Conservation (phyloP, 30 jellyfish, hydroid and myxozoan species). For the Aurelia aurita region DNA sequence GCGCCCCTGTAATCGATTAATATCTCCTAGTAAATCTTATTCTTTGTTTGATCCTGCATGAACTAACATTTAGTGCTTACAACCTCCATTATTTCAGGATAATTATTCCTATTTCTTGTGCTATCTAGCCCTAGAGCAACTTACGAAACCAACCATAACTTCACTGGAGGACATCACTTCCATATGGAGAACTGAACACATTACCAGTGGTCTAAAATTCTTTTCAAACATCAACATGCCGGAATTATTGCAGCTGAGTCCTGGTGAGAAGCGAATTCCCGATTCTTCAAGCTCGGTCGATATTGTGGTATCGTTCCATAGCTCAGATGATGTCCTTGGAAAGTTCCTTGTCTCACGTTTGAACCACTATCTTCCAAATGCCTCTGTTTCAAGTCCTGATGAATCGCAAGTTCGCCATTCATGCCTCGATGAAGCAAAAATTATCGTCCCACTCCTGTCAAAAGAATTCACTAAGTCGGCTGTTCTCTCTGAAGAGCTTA, state of each 20-base stretch:
- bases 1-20: too few relatives aligned
- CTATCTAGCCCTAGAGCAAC: constrained; percentile 18
- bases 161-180: constrained; percentile 63
- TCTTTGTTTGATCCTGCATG: too few relatives aligned
- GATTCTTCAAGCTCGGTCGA: neutral
- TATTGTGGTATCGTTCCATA: constrained; percentile 67
- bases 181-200: constrained; percentile 66
- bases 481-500: constrained; percentile 74
- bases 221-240: constrained; percentile 12
- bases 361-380: constrained; percentile 32
- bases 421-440: constrained; percentile 60
- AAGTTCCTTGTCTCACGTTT: constrained; percentile 27
- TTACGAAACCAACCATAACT: constrained; percentile 23
- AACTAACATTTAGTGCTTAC: too few relatives aligned
- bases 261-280: neutral
- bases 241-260: constrained; percentile 2
- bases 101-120: neutral
- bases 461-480: constrained; percentile 34
- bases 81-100: neutral
- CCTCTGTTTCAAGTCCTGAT: constrained; percentile 57
- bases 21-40: too few relatives aligned
- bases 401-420: constrained; percentile 51
- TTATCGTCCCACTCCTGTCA: constrained; percentile 79
- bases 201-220: neutral
- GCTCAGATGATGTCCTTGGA: constrained; percentile 18